Conservation (phyloP, 1,140 invertebrate species). For the Streblospio benedicti region DNA sequence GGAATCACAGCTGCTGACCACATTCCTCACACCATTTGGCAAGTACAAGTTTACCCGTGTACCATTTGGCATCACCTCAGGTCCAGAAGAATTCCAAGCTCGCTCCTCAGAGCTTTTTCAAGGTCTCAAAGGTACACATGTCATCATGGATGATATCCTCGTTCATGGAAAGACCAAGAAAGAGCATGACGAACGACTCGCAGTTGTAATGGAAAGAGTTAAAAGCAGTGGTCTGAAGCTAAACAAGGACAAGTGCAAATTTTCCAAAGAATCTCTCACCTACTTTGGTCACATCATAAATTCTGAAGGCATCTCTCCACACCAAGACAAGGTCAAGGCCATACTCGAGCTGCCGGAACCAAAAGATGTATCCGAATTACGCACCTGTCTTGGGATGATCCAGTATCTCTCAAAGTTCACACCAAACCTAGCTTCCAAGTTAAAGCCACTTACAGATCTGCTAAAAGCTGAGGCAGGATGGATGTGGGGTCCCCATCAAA, state of each 20-base stretch:
- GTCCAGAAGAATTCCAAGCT: constrained; percentile 38
- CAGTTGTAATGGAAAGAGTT: constrained; percentile 34
- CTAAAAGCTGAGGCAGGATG: background rate
- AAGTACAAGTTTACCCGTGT: constrained; percentile 34
- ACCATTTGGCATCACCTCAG: constrained; percentile 33
- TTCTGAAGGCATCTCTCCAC: constrained; percentile 36
- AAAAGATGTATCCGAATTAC: constrained; percentile 13
- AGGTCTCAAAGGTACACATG: constrained; percentile 29
- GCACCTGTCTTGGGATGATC: constrained; percentile 34
- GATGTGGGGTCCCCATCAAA: constrained; percentile 7
- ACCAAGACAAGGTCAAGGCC: constrained; percentile 36
- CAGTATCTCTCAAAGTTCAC: constrained; percentile 42
- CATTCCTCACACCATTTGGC: constrained; percentile 37
- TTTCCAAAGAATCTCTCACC: constrained; percentile 27
- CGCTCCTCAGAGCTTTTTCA: constrained; percentile 33
- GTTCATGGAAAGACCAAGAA: constrained; percentile 26
- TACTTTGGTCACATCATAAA: constrained; percentile 19
- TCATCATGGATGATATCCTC: constrained; percentile 42
- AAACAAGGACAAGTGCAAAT: constrained; percentile 38
- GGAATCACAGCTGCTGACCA: constrained; percentile 27
- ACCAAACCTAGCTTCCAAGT: constrained; percentile 33
- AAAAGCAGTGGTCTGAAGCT: constrained; percentile 35
- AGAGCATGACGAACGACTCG: constrained; percentile 36
- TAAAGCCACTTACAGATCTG: constrained; percentile 21
- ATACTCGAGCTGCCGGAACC: constrained; percentile 22